A percentile compares a stretch with the other conserved stretches of the same genome.
phyloP scores from a whole-genome alignment of 2,888 invertebrate species.

The Thalpophila matura region DNA sequence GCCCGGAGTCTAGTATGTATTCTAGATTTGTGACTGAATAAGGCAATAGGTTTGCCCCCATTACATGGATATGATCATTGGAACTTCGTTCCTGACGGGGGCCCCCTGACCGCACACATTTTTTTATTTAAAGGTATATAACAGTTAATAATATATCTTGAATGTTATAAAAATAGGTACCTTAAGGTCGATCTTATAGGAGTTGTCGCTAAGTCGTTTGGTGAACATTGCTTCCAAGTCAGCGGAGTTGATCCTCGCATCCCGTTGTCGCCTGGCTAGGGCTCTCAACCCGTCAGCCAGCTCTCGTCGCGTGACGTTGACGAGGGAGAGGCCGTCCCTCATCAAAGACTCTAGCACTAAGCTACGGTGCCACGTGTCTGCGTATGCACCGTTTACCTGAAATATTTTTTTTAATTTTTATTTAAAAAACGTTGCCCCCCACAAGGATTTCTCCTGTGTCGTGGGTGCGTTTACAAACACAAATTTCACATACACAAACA shows the following conservation, averaged over 20 bases:
- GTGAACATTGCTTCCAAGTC: slow-evolving; percentile 82
- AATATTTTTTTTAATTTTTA: no score
- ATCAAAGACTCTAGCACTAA: slow-evolving; percentile 85
- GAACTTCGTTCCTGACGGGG: no score
- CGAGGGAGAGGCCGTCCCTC: slow-evolving; percentile 87
- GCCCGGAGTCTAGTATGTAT: no score
- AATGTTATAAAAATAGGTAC: slow-evolving; percentile 60
- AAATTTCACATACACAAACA: no score
- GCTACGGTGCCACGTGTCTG: slow-evolving; percentile 91
- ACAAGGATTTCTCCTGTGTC: no score
- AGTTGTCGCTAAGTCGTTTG: slow-evolving; percentile 81
- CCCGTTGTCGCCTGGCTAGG: slow-evolving; percentile 82
- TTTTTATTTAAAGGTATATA: slow-evolving; percentile 2
- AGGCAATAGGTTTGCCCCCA: no score
- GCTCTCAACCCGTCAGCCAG: slow-evolving; percentile 88
- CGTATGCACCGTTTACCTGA: slow-evolving; percentile 92
- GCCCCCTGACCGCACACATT: no score
- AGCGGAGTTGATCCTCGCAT: slow-evolving; percentile 77
- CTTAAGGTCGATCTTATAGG: slow-evolving; percentile 83
- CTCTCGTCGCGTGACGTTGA: slow-evolving; percentile 89
- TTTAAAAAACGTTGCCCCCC: no score
- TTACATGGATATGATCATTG: no score
- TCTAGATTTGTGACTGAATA: no score
- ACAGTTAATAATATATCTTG: no score
- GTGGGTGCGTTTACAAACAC: no score